These are phyloP conservation scores for Volucella bombylans DNA, from an alignment of 2,888 invertebrate genomes.

Conservation along the genomic window DNA sequence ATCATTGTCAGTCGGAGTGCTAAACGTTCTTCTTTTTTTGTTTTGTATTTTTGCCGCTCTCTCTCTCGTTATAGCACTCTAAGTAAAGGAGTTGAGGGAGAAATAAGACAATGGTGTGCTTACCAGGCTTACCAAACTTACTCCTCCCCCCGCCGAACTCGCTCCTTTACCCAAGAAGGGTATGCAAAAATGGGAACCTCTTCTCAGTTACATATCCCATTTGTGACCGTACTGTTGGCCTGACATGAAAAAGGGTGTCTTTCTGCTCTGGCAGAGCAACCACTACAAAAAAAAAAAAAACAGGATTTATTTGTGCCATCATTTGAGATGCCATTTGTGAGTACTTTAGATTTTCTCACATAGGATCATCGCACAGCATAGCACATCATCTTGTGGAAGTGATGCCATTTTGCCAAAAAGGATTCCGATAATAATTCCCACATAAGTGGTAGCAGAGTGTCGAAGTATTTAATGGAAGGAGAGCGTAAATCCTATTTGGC, in stretches of 20 bases:
- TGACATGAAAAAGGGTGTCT: slow-evolving; percentile 69
- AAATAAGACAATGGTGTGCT: slow-evolving; percentile 58
- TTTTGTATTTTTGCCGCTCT: not conserved
- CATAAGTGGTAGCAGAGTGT: slow-evolving; percentile 57
- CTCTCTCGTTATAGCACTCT: slow-evolving; percentile 38
- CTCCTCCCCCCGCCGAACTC: not conserved
- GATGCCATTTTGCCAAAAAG: slow-evolving; percentile 72
- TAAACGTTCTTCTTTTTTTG: slow-evolving; percentile 24
- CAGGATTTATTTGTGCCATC: slow-evolving; percentile 63
- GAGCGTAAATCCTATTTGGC: slow-evolving; percentile 65
- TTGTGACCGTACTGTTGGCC: slow-evolving; percentile 57
- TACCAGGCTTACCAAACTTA: slow-evolving; percentile 17
- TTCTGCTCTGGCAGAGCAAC: not conserved
- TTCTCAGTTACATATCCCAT: slow-evolving; percentile 56
- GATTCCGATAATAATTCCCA: slow-evolving; percentile 71
- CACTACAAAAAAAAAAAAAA: not conserved
- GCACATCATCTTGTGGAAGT: slow-evolving; percentile 38
- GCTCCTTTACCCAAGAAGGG: slow-evolving; percentile 9
- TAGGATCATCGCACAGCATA: slow-evolving; percentile 61
- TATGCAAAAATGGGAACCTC: slow-evolving; percentile 61
- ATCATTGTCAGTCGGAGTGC: slow-evolving; percentile 47
- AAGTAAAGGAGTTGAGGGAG: slow-evolving; percentile 42
- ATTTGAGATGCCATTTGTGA: slow-evolving; percentile 68
- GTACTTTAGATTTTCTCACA: slow-evolving; percentile 73
- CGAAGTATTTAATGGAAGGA: slow-evolving; percentile 50